Evolutionary conservation across 2,113 vertebrate genomes (phyloP).

Genomic region (Pterocles orientalis): DNA sequence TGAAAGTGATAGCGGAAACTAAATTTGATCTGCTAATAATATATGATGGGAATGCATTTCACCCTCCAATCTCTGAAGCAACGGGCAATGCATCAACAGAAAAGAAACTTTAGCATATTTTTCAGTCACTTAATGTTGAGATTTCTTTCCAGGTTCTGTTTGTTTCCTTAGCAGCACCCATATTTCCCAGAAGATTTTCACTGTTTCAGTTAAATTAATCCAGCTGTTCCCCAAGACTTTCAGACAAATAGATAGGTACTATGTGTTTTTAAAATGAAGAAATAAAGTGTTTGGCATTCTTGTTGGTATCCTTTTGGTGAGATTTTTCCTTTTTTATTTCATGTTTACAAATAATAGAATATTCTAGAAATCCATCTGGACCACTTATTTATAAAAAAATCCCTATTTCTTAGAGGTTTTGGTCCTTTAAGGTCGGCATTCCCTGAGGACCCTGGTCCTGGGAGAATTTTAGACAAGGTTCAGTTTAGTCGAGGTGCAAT

Average conservation of each 20-base stretch:
- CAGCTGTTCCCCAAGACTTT: not conserved
- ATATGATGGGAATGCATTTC: constrained; percentile 9
- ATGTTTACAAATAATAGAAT: not conserved
- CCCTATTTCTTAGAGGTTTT: not conserved
- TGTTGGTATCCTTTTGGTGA: not conserved
- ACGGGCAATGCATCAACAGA: not conserved
- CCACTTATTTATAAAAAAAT: not conserved
- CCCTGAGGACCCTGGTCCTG: not conserved
- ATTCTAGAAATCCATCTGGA: not conserved
- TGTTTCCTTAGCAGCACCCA: not conserved
- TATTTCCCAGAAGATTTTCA: not conserved
- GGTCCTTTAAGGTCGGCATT: not conserved
- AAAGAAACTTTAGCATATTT: not conserved
- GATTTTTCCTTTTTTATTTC: not conserved
- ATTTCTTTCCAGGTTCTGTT: not conserved
- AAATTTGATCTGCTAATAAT: constrained; percentile 30
- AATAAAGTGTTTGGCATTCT: not conserved
- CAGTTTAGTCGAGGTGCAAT: not conserved
- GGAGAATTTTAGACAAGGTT: not conserved
- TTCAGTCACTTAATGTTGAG: not conserved
- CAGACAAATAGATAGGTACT: not conserved
- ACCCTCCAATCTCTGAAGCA: not conserved
- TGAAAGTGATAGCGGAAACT: constrained; percentile 41
- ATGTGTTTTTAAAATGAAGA: not conserved
- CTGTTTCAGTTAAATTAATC: not conserved